Conservation (phyloP, 2,888 invertebrate genomes). For the Aleiodes leptofemur region DNA sequence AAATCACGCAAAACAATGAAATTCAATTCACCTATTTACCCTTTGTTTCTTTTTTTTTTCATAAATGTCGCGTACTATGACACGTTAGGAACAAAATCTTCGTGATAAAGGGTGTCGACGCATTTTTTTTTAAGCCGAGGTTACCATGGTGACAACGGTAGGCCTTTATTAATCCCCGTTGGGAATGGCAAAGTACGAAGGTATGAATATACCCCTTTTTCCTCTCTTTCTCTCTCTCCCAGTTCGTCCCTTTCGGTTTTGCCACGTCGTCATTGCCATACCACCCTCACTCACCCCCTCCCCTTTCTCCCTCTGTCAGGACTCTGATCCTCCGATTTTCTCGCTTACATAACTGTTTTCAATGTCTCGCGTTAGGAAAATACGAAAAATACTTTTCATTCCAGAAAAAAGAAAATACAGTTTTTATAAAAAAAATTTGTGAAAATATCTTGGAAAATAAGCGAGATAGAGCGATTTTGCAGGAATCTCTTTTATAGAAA, state of each 20-base stretch:
- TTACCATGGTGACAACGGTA: conserved; percentile 70
- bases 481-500: no score
- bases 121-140: conserved; percentile 63
- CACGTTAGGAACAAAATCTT: conserved; percentile 20
- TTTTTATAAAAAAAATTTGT: no score
- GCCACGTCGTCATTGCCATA: conserved; percentile 37
- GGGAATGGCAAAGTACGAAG: conserved; percentile 65
- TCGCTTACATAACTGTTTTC: conserved; percentile 40
- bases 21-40: conserved; percentile 3
- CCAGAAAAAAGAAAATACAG: no score
- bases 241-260: conserved; percentile 28
- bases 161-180: conserved; percentile 71
- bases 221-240: conserved; percentile 6
- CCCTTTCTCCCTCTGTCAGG: conserved; percentile 20
- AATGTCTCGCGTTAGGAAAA: conserved; percentile 1
- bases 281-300: background rate
- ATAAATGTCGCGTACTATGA: background rate
- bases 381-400: background rate
- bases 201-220: conserved; percentile 29
- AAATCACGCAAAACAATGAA: background rate
- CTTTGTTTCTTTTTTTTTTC: background rate
- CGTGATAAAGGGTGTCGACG: conserved; percentile 50
- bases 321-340: conserved; percentile 54
- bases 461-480: no score
- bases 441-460: no score